Base-by-base conservation (phyloP, 2,113 vertebrate genomes). In the Excalfactoria chinensis region DNA sequence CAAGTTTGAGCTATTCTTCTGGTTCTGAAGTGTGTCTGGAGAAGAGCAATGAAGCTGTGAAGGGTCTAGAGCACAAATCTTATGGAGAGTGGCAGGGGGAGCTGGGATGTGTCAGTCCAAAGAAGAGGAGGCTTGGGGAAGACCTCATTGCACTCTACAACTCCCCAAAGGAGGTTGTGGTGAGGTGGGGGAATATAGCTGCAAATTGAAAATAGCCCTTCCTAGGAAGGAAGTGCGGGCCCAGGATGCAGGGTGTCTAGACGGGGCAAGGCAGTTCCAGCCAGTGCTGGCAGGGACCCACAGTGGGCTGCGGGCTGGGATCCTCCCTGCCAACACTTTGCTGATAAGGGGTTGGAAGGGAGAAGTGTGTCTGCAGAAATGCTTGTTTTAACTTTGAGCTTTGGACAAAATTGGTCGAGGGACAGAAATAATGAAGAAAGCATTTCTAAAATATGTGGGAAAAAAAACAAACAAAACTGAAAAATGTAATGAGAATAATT, bases 321-420 rank as follows among this genome's bases (percentile, higher is more conserved):
- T 82, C 59, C 74, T 92, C 78, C 70, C 21, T 28, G 94, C 67
- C 88, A 89, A 11, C 28, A 40, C 55, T 63, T 44, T 69, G 67
- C 64, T 76, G 95, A 95, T 96, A 96, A 96, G 92, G 91, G 87
- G 76, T 2, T 91, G 88, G 92, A 88, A 94, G 32, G 53, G 60
- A 95, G 56, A 80, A 91, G 46, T 46, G 7, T 9, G 67, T 91
- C 85, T 95, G 94, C 75, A 89, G 49, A 95, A 93, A 0, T 79
- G 67, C 87, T 95, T 62, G 51, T 51, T 87, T 75, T 67, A 83
- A 11, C 89, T 22, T 41, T 74, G 0, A 0, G 62, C 9, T 4
- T 46, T 0, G 1, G 64, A 62, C 43, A 67, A 81, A 83, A 70
- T 43, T 16, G 63, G 68, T 12, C 23, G 59, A 94, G 78, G 37